Base-by-base conservation (phyloP, 2,113 vertebrate genomes). In the Semicossyphus pulcher region DNA sequence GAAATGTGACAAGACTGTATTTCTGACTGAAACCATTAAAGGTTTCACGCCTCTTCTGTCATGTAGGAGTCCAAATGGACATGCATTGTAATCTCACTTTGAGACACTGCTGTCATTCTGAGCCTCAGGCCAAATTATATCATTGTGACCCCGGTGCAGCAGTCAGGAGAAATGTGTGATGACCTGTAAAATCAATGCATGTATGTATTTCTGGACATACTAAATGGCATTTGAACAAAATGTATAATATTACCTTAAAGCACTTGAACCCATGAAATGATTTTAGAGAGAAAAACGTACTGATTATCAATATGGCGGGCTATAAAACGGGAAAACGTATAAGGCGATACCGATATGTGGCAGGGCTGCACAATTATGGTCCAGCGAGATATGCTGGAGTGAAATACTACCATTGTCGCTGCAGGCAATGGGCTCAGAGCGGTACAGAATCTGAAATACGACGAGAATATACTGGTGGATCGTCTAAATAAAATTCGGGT, bases 171-270 rank as follows among this genome's bases (percentile, higher is more conserved):
- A 25, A 36, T 45, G 59, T 58, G 34, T 44, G 37, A 53, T 53
- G 69, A 77, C 4, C 48, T 68, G 61, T 25, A 60, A 28, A 76
- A 63, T 62, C 15, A 59, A 71, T 68, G 34, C 18, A 31, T 21
- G 20, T 36, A 3, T 60, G 41, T 0, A 20, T 68, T 15, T 66
- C 53, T 20, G 32, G 34, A 18, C 44, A 56, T 32, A 28, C 15
- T 7, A 21, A 57, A n/a, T 56, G 28, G 15, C 36, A 21, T 45
- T 67, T 39, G 25, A 51, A 12, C 29, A 8, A 53, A 48, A 56
- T 41, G 18, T 71, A 7, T 31, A 18, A 42, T 42, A 36, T 21
- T 37, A 9, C 11, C 26, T 9, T 5, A 32, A 37, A 26, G n/a
- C n/a, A n/a, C n/a, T n/a, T n/a, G n/a, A n/a, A n/a, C n/a, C n/a